A percentile compares a stretch with the other conserved stretches of the same genome.
Conservation (phyloP, 2,888 invertebrate species). For the Horisme vitalbata region DNA sequence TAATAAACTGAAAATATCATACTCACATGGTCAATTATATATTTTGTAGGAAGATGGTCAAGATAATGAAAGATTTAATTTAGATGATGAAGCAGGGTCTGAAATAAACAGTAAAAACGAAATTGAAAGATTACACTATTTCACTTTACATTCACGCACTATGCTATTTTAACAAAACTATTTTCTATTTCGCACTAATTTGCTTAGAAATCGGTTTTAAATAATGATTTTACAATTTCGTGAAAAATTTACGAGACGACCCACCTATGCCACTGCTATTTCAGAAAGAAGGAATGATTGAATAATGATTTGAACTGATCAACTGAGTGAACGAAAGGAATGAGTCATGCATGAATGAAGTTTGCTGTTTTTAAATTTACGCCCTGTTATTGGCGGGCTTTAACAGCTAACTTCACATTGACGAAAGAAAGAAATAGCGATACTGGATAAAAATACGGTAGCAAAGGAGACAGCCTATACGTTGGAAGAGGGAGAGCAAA, state of each 20-base stretch:
- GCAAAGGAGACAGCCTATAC: neutral
- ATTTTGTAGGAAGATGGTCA: slow-evolving; percentile 43
- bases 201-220: no score
- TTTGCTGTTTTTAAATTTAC: slow-evolving; percentile 9
- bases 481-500: neutral
- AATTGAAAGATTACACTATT: neutral
- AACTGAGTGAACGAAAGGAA: slow-evolving; percentile 12
- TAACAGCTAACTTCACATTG: slow-evolving; percentile 2
- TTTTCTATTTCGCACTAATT: neutral
- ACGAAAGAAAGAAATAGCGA: neutral
- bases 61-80: slow-evolving; percentile 55
- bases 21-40: slow-evolving; percentile 62
- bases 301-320: slow-evolving; percentile 18
- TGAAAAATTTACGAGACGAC: slow-evolving; percentile 44
- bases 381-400: slow-evolving; percentile 3
- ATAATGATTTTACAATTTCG: neutral
- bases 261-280: slow-evolving; percentile 75
- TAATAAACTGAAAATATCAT: slow-evolving; percentile 12
- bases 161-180: neutral
- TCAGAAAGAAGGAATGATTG: slow-evolving; percentile 50
- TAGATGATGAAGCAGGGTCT: slow-evolving; percentile 66
- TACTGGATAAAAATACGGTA: neutral
- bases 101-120: slow-evolving; percentile 53
- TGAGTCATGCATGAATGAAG: neutral
- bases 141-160: neutral